Evolutionary conservation across 2,113 vertebrate species (phyloP), one percentile per base, ranked within the genome.

Genomic region (Mus pahari): DNA sequence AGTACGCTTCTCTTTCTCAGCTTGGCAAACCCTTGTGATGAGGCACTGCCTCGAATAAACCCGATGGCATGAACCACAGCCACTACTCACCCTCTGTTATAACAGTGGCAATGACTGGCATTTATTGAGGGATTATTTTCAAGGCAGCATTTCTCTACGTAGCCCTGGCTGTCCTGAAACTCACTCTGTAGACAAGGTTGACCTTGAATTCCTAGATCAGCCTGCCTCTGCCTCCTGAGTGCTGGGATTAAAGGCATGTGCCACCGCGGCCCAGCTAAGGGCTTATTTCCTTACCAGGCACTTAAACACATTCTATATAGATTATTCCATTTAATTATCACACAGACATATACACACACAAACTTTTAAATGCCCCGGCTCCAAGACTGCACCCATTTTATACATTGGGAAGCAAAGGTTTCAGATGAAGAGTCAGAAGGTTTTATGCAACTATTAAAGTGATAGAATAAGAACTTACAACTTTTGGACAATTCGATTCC

Each of bases 71-170:
- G 45, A 94, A 50, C 90, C 77, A 66, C 2, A 28, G 10, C n/a
- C 79, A 81, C 66, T 26, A 19, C 12, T 82, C 50, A 13, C 14
- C 64, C 28, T 55, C 45, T 50, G 14, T 83, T 93, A 31, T 77
- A n/a, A 68, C 78, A 95, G 84, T 24, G 81, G 50, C 55, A 74
- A 94, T 86, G 93, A 89, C 36, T 58, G 89, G 77, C 75, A 78
- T 91, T 92, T 83, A 86, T 78, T 94, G 73, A 96, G 45, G 66
- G 81, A 48, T 91, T 79, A 42, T 7, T 92, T 88, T 96, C 83
- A 8, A 53, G 53, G 12, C 53, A 53, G 53, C 10, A 13, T 53
- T 53, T 53, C 53, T 53, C 53, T 53, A 10, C 11, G 53, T 53
- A 53, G 53, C 12, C 53, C 53, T 53, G 53, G 53, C 53, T 7